Base-by-base conservation (phyloP, 2,888 invertebrate species). In the Monoplex corrugatus region DNA sequence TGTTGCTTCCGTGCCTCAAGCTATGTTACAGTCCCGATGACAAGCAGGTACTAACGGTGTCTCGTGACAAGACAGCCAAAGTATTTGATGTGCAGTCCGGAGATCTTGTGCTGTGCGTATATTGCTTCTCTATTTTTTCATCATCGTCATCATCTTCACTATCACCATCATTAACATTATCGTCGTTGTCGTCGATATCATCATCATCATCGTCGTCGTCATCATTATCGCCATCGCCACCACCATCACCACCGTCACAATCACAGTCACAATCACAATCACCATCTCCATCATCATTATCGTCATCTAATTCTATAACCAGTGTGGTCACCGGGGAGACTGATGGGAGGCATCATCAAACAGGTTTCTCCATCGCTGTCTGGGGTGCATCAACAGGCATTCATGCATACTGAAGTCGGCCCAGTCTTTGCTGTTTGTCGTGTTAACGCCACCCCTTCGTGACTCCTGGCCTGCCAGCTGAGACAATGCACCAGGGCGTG, bases 51-150 rank as follows among this genome's bases (percentile, higher is more conserved):
- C 96, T 99, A 82, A 98, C 99, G 2, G 98, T 98, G 80, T 99
- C 99, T 43, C 99, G 99, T 0, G 99, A 99, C 96, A 99, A 99
- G 96, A 99, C 99, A 0, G 98, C 99, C 94, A 98, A 98, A 92
- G 96, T 99, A 5, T 99, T 99, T 99, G 98, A 99, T 95, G 63
- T 86, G 40, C 35, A 89, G 32, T 89, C 80, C 13, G 86, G 78
- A 78, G 43, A 32, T 57, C 80, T 85, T 10, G 32, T 89, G 5
- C 40, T 16, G 80, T 86, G 28, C 28, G 16, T 16, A 57, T 2
- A 1, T 2, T 57, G 10, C 10, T 16, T 57, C 3, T 57, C 19
- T 57, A 28, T 57, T 35, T 40, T 3, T 38, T 16, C 50, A 13
- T 1, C 50, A n/a, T n/a, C n/a, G n/a, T n/a, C 50, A 50, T 19